These are phyloP conservation scores for Xestia xanthographa DNA, from an alignment of 2,888 invertebrate genomes.

Conservation along the genomic window DNA sequence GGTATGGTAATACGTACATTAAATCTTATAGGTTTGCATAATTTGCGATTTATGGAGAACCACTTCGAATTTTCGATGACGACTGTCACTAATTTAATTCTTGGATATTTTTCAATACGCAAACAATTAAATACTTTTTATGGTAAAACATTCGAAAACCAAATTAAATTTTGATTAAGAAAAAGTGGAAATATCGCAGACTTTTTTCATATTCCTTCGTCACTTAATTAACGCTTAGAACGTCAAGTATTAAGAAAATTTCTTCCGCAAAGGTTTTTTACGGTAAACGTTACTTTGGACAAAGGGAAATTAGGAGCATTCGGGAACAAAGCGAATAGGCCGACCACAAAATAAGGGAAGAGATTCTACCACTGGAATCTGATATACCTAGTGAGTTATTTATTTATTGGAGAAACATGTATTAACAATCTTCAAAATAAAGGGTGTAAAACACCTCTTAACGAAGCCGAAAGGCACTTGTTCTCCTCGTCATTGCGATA, in stretches of 20 bases:
- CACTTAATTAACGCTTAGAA: slow-evolving; percentile 74
- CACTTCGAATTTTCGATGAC: slow-evolving; percentile 22
- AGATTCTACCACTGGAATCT: slow-evolving; percentile 56
- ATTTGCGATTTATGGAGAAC: slow-evolving; percentile 15
- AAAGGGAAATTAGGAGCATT: slow-evolving; percentile 73
- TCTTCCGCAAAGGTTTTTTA: slow-evolving; percentile 64
- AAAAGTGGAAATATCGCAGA: slow-evolving; percentile 65
- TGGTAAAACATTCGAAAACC: slow-evolving; percentile 39
- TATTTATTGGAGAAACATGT: slow-evolving; percentile 16
- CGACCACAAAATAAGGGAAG: slow-evolving; percentile 68
- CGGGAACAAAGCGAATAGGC: slow-evolving; percentile 67
- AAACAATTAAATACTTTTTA: slow-evolving; percentile 53
- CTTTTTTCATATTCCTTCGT: slow-evolving; percentile 63
- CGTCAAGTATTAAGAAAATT: slow-evolving; percentile 66
- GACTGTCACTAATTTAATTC: slow-evolving; percentile 25
- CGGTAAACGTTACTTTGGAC: slow-evolving; percentile 65
- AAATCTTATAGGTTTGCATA: neutral
- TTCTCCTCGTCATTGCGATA: too few relatives aligned
- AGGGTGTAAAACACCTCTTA: too few relatives aligned
- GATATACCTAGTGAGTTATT: slow-evolving; percentile 32
- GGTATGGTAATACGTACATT: too few relatives aligned
- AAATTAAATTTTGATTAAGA: slow-evolving; percentile 64
- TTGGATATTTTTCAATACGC: slow-evolving; percentile 45
- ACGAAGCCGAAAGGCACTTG: too few relatives aligned
- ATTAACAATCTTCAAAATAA: neutral